A percentile compares a stretch with the other conserved stretches of the same genome.
Evolutionary conservation across 1,140 invertebrate genomes (phyloP).

Genomic region (Saxidomus purpurata): DNA sequence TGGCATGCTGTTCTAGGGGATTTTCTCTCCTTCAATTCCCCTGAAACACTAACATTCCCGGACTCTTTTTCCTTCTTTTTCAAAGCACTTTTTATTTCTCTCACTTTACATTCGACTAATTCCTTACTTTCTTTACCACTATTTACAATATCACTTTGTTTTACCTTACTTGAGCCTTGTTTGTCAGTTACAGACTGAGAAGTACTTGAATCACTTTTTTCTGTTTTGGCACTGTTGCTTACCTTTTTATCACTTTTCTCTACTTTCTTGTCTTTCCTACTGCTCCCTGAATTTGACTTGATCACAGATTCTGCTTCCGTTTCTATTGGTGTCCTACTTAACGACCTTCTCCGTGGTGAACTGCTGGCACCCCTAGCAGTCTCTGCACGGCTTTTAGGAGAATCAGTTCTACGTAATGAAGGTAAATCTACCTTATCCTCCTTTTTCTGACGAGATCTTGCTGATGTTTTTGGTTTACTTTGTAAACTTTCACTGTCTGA

Average conservation of each 20-base stretch:
- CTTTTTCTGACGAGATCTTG: constrained; percentile 46
- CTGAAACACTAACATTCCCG: constrained; percentile 24
- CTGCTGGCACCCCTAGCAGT: constrained; percentile 26
- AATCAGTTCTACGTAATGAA: constrained; percentile 20
- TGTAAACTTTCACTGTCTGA: constrained; percentile 1
- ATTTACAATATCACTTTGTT: not conserved
- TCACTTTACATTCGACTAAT: constrained; percentile 52
- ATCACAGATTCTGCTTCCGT: constrained; percentile 56
- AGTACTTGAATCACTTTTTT: constrained; percentile 11
- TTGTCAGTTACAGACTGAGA: constrained; percentile 13
- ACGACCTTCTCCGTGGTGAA: constrained; percentile 33
- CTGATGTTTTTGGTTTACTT: not conserved
- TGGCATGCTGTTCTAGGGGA: constrained; percentile 11
- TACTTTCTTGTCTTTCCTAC: constrained; percentile 42
- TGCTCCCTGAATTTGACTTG: constrained; percentile 38
- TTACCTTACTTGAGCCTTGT: not conserved
- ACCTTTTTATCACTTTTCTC: constrained; percentile 53
- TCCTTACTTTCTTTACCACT: constrained; percentile 17
- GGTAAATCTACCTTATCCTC: constrained; percentile 48
- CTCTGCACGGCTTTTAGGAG: constrained; percentile 25
- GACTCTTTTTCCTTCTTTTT: constrained; percentile 60
- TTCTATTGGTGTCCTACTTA: constrained; percentile 28
- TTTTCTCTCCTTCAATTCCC: constrained; percentile 53
- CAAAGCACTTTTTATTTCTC: constrained; percentile 58
- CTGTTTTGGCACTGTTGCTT: constrained; percentile 46